Conservation (phyloP, 2,113 vertebrate genomes). For the Rhabdornis inornatus region DNA sequence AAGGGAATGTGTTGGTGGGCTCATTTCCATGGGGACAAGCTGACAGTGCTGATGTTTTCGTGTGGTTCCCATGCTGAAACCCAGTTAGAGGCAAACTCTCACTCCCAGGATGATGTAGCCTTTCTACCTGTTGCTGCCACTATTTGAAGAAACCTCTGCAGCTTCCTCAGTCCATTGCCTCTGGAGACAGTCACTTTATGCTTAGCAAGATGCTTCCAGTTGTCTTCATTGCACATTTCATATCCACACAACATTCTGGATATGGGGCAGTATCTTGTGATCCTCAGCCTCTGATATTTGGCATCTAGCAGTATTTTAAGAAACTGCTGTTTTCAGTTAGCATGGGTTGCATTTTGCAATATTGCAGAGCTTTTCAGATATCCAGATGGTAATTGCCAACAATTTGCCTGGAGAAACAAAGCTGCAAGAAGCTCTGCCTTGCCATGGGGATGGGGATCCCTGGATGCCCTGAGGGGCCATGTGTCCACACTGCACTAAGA, state of each 20-base stretch:
- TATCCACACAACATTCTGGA: not conserved
- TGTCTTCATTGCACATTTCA: not conserved
- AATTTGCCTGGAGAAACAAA: not conserved
- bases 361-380: not conserved
- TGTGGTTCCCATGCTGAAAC: not conserved
- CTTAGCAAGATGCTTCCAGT: not conserved
- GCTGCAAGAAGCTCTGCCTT: not conserved
- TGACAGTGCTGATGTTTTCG: not conserved
- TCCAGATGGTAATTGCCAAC: not conserved
- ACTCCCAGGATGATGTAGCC: fast-evolving
- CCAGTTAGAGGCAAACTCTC: not conserved
- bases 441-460: not conserved
- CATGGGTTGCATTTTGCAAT: not conserved
- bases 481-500: not conserved
- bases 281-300: not conserved
- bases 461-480: fast-evolving
- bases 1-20: not conserved
- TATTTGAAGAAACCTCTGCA: not conserved
- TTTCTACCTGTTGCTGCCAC: not conserved
- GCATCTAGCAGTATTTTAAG: not conserved
- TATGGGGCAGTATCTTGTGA: not conserved
- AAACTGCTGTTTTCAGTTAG: not conserved
- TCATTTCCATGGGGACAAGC: not conserved
- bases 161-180: not conserved
- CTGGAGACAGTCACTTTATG: not conserved